phyloP scores from a whole-genome alignment of 2,888 invertebrate genomes.

The Gymnosoma rotundatum region DNA sequence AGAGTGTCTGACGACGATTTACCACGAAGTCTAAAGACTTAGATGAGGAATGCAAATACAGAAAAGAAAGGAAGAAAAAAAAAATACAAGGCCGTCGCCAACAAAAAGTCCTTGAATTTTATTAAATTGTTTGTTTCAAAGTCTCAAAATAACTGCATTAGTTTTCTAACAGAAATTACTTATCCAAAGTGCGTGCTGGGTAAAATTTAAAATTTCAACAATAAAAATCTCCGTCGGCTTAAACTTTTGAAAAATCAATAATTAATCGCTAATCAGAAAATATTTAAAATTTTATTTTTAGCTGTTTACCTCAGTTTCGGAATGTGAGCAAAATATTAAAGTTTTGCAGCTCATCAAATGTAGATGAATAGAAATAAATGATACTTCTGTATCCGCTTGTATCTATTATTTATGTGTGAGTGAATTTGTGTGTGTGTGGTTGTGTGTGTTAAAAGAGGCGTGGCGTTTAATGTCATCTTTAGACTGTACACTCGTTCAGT shows the following conservation, averaged over 20 bases:
- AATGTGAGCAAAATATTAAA: not conserved
- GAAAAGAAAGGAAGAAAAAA: not conserved
- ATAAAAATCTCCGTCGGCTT: slow-evolving; percentile 41
- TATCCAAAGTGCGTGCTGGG: slow-evolving; percentile 63
- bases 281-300: not conserved
- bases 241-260: slow-evolving; percentile 33
- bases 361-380: slow-evolving; percentile 1
- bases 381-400: not conserved
- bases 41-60: slow-evolving; percentile 47
- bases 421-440: slow-evolving; percentile 1
- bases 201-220: slow-evolving; percentile 20
- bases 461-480: slow-evolving; percentile 48
- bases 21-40: slow-evolving; percentile 62
- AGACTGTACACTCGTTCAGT: not conserved
- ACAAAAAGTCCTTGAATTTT: slow-evolving; percentile 69
- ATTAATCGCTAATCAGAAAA: slow-evolving; percentile 16
- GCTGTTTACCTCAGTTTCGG: not conserved
- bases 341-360: not conserved
- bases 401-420: not conserved
- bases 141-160: slow-evolving; percentile 57
- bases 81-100: slow-evolving; percentile 64
- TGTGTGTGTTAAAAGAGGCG: slow-evolving; percentile 52
- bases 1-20: slow-evolving; percentile 68
- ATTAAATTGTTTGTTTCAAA: slow-evolving; percentile 66
- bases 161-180: slow-evolving; percentile 45